Conservation (phyloP, 2,113 vertebrate species). For the Rhea pennata region DNA sequence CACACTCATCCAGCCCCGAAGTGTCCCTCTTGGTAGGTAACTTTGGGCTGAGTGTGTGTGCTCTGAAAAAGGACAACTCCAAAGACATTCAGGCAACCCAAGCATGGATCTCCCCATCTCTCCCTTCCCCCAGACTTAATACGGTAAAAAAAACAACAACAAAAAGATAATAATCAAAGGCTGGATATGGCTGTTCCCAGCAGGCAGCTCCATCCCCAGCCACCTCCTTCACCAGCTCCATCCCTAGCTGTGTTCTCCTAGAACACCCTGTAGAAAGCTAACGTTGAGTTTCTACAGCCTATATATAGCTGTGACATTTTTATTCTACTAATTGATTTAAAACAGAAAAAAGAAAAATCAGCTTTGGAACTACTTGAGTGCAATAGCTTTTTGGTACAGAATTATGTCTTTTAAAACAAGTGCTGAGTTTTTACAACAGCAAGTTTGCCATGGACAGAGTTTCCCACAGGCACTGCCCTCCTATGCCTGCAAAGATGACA, state of each 20-base stretch:
- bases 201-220: background rate
- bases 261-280: slow-evolving; percentile 12
- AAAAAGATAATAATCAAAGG: slow-evolving; percentile 11
- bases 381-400: background rate
- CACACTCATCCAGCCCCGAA: background rate
- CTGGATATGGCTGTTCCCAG: slow-evolving; percentile 1
- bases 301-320: slow-evolving; percentile 60
- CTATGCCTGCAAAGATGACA: slow-evolving; percentile 23
- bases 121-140: background rate
- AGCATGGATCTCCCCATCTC: background rate
- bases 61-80: background rate
- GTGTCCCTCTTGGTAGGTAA: background rate
- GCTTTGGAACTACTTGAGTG: slow-evolving; percentile 34
- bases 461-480: slow-evolving; percentile 7
- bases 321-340: slow-evolving; percentile 42
- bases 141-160: background rate
- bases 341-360: background rate
- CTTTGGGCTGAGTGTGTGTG: background rate
- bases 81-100: background rate
- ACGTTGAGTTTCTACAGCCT: slow-evolving; percentile 8
- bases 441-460: background rate
- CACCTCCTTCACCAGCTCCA: background rate
- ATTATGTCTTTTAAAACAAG: background rate
- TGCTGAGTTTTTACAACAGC: background rate
- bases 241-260: background rate